Evolutionary conservation across 37 sponge, comb jelly and placozoan genomes (phyloP).

Genomic region (Bolinopsis microptera): DNA sequence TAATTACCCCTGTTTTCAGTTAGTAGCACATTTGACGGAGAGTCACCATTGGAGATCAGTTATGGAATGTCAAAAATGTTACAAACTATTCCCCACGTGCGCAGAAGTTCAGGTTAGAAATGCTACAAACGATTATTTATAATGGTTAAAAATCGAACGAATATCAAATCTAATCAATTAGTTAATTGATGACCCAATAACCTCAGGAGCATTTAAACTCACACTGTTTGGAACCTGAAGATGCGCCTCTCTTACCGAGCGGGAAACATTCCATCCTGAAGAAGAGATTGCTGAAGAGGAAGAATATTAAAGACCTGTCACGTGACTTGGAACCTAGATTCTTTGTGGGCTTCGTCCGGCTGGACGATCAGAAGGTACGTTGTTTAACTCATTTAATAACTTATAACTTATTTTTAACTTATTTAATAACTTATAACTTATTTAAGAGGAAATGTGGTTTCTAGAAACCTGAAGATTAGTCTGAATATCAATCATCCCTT

Average conservation of each 20-base stretch:
- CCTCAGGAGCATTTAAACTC: conserved; percentile 57
- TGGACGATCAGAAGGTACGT: neutral
- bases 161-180: neutral
- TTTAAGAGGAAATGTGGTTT: no score
- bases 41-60: conserved; percentile 39
- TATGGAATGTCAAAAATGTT: conserved; percentile 57
- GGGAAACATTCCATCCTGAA: conserved; percentile 65
- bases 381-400: neutral
- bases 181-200: no score
- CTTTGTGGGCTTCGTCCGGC: neutral
- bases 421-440: no score
- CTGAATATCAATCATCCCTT: no score
- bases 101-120: conserved; percentile 1
- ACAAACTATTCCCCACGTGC: neutral
- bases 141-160: neutral
- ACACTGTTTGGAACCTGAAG: conserved; percentile 55
- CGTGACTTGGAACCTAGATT: neutral
- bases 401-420: no score
- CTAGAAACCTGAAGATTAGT: no score
- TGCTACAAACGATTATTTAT: neutral
- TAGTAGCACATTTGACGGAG: conserved; percentile 41
- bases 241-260: conserved; percentile 35
- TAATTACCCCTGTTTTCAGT: conserved; percentile 32
- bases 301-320: conserved; percentile 17
- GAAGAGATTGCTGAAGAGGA: conserved; percentile 36